phyloP scores from a whole-genome alignment of 2,888 invertebrate species.

The Mythimna loreyi region DNA sequence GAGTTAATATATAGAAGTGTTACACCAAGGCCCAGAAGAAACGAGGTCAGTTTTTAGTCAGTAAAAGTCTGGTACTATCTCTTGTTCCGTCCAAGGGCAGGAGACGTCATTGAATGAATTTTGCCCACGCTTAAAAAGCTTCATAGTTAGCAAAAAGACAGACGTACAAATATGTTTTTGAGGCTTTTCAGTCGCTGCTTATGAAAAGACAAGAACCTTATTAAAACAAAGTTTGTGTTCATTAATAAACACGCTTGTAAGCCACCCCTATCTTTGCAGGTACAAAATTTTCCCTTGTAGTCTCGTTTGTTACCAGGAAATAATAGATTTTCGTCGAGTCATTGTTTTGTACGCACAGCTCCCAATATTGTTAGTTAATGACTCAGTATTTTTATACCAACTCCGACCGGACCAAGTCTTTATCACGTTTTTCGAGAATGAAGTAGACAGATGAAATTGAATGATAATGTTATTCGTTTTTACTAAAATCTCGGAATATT shows the following conservation, averaged over 20 bases:
- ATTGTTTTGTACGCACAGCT: conserved; percentile 37
- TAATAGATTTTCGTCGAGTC: conserved; percentile 43
- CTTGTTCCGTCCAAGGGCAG: no score
- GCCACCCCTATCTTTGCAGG: conserved; percentile 16
- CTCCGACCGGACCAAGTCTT: conserved; percentile 3
- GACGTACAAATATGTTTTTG: background rate
- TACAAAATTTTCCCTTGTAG: conserved; percentile 33
- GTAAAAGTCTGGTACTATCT: no score
- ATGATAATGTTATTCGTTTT: background rate
- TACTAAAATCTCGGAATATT: no score
- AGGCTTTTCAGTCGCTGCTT: background rate
- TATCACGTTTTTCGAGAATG: background rate
- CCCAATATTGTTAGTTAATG: conserved; percentile 45
- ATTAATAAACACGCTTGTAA: background rate
- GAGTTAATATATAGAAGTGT: no score
- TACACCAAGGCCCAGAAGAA: no score
- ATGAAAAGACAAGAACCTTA: background rate
- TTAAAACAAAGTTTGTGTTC: background rate
- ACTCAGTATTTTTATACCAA: conserved; percentile 31
- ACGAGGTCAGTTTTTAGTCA: no score
- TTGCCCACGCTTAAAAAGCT: no score
- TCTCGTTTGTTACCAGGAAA: conserved; percentile 37
- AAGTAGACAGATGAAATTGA: conserved; percentile 8
- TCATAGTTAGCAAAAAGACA: no score
- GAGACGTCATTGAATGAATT: no score